Evolutionary conservation across 2,888 invertebrate species (phyloP), one percentile per base, ranked within the genome.

Genomic region (Drosophila monieri): DNA sequence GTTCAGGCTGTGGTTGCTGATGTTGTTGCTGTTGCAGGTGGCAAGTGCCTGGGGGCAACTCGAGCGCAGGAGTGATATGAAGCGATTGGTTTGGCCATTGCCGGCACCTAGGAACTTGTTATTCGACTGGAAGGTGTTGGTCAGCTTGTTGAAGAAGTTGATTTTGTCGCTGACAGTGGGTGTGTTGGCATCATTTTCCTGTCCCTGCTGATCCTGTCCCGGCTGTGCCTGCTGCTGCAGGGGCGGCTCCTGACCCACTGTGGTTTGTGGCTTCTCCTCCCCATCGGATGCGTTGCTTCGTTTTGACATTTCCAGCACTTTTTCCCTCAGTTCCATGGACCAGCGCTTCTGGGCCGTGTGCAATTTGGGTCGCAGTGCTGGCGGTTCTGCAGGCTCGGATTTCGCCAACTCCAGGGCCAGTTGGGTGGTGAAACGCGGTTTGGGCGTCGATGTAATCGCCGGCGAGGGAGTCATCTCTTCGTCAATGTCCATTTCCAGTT

Each of bases 401-500:
- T 52, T 74, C 30, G 18, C 23, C 43, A 41, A 52, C 23, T 66
- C 39, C 39, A 83, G 14, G 14, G 68, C 44, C 23, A 83, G 21
- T 30, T 75, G 59, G 27, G 54, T 77, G 32, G 74, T 78, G 43
- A 53, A 75, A 3, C 72, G 66, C 3, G 73, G 83, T 21, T 64
- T 73, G 10, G 88, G 86, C 1, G 85, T 85, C 6, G 88, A 79
- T 6, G 80, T 78, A 12, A 69, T 55, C 15, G 77, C n/a, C 5
- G 72, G 56, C 0, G 14, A 21, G 35, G 15, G 3, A 41, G 43
- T 23, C 60, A 68, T 51, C 15, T 68, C 85, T 21, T 83, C 86
- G 30, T 86, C 88, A 51, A 81, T 73, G 70, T 86, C 86, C 86
- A 88, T 87, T 75, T 78, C 80, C 21, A 84, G 72, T 35, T 88